Conservation (phyloP, 1,140 invertebrate species). For the Antheraea pernyi region DNA sequence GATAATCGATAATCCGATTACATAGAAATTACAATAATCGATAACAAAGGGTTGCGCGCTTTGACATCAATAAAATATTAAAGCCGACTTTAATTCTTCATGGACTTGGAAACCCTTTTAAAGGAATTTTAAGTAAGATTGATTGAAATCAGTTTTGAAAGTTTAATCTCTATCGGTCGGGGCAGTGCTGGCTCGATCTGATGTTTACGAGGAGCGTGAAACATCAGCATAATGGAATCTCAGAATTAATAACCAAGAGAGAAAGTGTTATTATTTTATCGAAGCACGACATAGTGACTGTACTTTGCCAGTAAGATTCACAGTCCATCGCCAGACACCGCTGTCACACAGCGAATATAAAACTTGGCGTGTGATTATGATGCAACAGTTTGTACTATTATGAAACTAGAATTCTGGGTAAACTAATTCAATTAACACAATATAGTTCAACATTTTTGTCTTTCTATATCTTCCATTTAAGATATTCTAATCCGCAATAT, state of each 20-base stretch:
- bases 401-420: no score
- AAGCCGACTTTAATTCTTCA: constrained; percentile 12
- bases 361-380: no score
- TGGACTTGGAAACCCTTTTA: constrained; percentile 7
- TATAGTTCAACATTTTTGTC: no score
- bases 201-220: neutral
- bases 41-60: constrained; percentile 17
- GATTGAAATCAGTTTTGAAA: constrained; percentile 13
- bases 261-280: no score
- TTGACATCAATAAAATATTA: constrained; percentile 14
- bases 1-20: constrained; percentile 21
- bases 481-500: no score
- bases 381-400: no score
- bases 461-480: no score
- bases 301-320: no score
- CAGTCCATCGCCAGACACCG: no score
- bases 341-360: no score
- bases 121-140: constrained; percentile 9
- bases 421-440: no score
- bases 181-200: neutral
- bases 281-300: no score
- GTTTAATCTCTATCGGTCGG: constrained; percentile 8
- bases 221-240: neutral
- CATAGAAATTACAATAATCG: constrained; percentile 20
- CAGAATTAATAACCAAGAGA: neutral